Conservation (phyloP, 2,797 vertebrate genomes). For the Enteromius mattozi region DNA sequence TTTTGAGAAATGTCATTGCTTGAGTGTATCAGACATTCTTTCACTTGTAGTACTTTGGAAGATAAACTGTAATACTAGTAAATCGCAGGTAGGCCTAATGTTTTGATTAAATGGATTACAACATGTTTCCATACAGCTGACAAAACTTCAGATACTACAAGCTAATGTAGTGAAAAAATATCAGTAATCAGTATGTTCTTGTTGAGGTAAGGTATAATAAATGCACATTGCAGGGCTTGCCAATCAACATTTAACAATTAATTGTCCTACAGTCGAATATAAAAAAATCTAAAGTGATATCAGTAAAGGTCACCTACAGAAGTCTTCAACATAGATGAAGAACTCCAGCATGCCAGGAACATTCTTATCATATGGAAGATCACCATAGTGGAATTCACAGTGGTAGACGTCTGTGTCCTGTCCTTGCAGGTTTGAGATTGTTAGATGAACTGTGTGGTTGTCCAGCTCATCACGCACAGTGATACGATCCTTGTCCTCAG, state of each 20-base stretch:
- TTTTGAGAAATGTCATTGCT: not conserved
- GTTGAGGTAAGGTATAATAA: not conserved
- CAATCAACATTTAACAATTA: not conserved
- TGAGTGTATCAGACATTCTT: not conserved
- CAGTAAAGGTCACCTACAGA: constrained; percentile 66
- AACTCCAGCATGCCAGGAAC: constrained; percentile 60
- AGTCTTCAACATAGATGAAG: constrained; percentile 68
- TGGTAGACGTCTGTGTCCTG: constrained; percentile 73
- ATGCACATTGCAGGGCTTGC: not conserved
- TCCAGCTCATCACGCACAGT: constrained; percentile 54
- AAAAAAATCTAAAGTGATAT: not conserved
- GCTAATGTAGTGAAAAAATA: not conserved
- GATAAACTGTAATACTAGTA: not conserved
- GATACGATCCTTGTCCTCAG: constrained; percentile 31
- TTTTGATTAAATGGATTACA: not conserved
- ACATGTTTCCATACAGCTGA: not conserved
- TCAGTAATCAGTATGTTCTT: not conserved
- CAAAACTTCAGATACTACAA: not conserved
- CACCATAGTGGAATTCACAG: constrained; percentile 68
- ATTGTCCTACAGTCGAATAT: not conserved
- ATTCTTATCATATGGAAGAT: accelerated
- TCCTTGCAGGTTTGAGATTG: constrained; percentile 65
- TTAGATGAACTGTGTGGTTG: constrained; percentile 62
- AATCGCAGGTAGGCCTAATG: not conserved
- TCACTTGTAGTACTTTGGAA: not conserved